Conservation (phyloP, 2,797 vertebrate genomes). For the Hirundo rustica region DNA sequence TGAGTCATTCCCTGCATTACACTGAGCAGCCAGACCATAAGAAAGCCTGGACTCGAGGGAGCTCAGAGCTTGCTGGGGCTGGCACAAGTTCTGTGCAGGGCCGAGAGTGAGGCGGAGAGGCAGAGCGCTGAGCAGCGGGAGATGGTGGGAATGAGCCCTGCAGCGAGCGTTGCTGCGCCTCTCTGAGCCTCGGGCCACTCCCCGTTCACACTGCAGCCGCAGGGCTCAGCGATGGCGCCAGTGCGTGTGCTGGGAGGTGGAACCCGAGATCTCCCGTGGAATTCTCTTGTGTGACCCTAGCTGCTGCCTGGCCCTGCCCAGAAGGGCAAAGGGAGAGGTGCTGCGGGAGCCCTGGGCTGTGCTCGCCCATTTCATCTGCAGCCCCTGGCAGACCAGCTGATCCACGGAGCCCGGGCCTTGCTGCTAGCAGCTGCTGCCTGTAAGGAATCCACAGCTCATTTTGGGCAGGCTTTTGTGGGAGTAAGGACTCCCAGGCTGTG, state of each 20-base stretch:
- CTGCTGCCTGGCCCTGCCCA: background rate
- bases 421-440: background rate
- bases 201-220: accelerated
- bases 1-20: accelerated
- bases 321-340: background rate
- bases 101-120: background rate
- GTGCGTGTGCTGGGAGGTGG: background rate
- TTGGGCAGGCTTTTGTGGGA: background rate
- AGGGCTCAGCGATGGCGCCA: accelerated
- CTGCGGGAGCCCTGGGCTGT: background rate
- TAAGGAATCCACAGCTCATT: background rate
- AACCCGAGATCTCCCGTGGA: background rate
- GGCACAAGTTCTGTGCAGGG: background rate
- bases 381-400: background rate
- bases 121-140: background rate
- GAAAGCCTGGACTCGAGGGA: background rate
- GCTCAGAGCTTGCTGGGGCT: background rate
- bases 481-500: background rate
- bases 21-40: accelerated
- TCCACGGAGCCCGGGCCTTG: accelerated
- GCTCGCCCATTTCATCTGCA: background rate
- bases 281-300: background rate
- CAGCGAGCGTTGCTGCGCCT: accelerated
- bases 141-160: background rate
- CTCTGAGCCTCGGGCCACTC: background rate